Base-by-base conservation (phyloP, 2,113 vertebrate species). In the Cyphomyrus discorhynchus region DNA sequence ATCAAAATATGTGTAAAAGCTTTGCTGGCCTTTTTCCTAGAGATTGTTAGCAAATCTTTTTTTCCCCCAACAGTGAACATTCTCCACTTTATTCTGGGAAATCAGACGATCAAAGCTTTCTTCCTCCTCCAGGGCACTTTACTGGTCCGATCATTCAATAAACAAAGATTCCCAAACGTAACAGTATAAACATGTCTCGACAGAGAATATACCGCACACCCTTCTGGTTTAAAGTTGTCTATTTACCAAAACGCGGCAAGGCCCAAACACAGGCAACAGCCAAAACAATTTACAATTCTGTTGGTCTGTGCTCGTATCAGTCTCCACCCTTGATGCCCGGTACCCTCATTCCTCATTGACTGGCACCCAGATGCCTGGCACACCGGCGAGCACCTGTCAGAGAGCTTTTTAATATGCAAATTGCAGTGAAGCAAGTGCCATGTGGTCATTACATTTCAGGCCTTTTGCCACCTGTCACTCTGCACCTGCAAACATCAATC, bases 381-480 rank as follows among this genome's bases (percentile, higher is more conserved):
- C 50, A 86, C 86, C 45, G n/a, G 62, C 17, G 70, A 39, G 74
- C 50, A 88, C 86, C 90, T 90, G 90, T 90, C 49, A 50, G 74
- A 46, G n/a, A 62, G 87, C 90, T 88, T 50, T 88, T 88, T 88
- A 90, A 90, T 88, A 88, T 90, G 87, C 87, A 88, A 87, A 90
- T 84, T 50, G 90, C 3, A 17, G 42, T 49, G 74, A 88, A 84
- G 77, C 80, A 35, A 90, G 83, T 87, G 15, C 49, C 77, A 45
- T 88, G 86, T 87, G 66, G 27, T 88, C 87, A 84, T 90, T 84
- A 88, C 50, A 7, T 84, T 87, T 52, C 53, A 77, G 53, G 89
- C 86, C 74, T 90, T 58, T 62, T 66, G 42, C 90, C 90, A 90
- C 88, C 87, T 90, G 90, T 90, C 87, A 77, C 74, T 42, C 58